Evolutionary conservation across 2,797 vertebrate species (phyloP).

Genomic region (Neosilurus hyrtlii): DNA sequence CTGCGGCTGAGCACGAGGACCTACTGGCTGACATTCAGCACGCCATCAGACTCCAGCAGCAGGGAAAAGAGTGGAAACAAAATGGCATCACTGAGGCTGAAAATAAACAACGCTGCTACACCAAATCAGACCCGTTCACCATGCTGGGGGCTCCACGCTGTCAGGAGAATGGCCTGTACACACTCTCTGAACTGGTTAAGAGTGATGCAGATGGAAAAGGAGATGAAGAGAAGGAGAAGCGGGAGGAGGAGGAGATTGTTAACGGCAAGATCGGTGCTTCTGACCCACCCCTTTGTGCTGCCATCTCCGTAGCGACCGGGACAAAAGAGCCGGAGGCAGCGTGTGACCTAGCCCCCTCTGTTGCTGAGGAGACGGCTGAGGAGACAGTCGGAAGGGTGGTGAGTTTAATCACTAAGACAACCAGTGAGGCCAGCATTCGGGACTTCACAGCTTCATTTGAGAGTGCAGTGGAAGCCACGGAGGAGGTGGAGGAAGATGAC

Average conservation of each 20-base stretch:
- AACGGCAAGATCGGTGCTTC: conserved; percentile 31
- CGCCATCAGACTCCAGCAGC: conserved; percentile 85
- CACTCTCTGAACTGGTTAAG: conserved; percentile 34
- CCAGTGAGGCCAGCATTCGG: conserved; percentile 62
- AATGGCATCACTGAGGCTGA: conserved; percentile 64
- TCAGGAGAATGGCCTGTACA: conserved; percentile 65
- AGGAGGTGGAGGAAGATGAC: conserved; percentile 20
- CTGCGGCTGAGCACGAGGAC: conserved; percentile 92
- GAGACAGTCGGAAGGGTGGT: conserved; percentile 45
- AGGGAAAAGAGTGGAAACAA: conserved; percentile 66
- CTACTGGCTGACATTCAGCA: conserved; percentile 96
- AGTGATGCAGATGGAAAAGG: conserved; percentile 32
- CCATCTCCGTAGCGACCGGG: conserved; percentile 53
- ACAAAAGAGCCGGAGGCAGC: conserved; percentile 72
- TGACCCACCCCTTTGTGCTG: conserved; percentile 63
- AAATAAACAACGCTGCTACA: conserved; percentile 57
- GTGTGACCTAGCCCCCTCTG: conserved; percentile 53
- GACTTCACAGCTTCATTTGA: conserved; percentile 64
- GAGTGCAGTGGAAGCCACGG: conserved; percentile 55
- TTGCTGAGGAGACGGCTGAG: conserved; percentile 56
- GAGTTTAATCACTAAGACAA: conserved; percentile 61
- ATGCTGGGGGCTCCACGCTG: conserved; percentile 67
- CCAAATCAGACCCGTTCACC: conserved; percentile 68
- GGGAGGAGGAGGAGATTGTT: conserved; percentile 35
- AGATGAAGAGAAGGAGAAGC: conserved; percentile 13